Conservation (phyloP, 2,888 invertebrate genomes). For the Elgonia sp. region DNA sequence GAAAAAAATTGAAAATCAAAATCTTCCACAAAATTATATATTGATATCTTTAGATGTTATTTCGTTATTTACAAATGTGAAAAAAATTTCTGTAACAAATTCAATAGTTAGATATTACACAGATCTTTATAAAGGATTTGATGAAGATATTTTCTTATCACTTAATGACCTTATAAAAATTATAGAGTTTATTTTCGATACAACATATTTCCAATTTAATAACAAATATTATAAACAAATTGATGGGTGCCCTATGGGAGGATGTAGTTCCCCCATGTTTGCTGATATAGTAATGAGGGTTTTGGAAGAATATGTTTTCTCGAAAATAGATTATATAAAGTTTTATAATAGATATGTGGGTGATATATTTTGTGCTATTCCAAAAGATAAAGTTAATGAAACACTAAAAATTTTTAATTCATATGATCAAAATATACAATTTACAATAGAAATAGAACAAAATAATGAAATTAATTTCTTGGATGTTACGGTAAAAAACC, state of each 20-base stretch:
- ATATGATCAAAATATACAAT: neutral
- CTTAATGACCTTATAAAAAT: no score
- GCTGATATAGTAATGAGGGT: neutral
- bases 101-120: no score
- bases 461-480: conserved; percentile 9
- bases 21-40: no score
- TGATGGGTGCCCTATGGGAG: neutral
- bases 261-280: neutral
- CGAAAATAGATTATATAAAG: neutral
- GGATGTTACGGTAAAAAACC: neutral
- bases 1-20: no score
- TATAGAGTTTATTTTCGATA: no score
- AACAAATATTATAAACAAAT: neutral
- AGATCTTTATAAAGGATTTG: no score
- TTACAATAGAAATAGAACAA: neutral
- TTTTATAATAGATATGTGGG: neutral
- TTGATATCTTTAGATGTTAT: no score
- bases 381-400: neutral
- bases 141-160: no score
- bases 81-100: no score
- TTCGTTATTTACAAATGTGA: no score
- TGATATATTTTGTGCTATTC: conserved; percentile 7
- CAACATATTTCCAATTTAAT: neutral
- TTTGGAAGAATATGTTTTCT: neutral
- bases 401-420: neutral